Base-by-base conservation (phyloP, 1,140 invertebrate genomes). In the Paraescarpia echinospica region DNA sequence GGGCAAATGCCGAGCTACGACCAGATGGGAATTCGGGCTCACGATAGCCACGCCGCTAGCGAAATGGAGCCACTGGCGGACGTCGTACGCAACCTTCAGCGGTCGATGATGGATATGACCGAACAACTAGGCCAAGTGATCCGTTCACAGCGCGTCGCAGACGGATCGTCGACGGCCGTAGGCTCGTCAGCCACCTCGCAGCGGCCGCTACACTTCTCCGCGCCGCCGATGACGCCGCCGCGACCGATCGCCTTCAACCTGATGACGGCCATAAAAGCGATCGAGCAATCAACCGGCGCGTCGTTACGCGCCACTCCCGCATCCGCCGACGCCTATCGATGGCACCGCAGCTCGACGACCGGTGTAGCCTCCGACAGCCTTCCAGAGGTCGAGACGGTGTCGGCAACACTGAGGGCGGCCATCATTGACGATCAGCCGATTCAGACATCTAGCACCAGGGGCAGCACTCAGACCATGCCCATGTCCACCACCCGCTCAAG, bases 401-500 rank as follows among this genome's bases (percentile, higher is more conserved):
- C 59, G 4, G 18, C 59, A 4, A 31, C 59, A 2, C 22, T 77
- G 59, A 77, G 22, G 27, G 22, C 59, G 22, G 90, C 34, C 18
- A 90, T 90, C 35, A 9, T 90, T 34, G 34, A 35, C 34, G n/a
- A 90, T 90, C 34, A 90, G n/a, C 90, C 18, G 90, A 35, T 90
- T 90, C 35, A 34, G 90, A 35, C 9, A 22, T 18, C 90, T 90
- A 22, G 90, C 90, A 90, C 90, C 90, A 35, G 34, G 35, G 18
- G 90, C 90, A 90, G 4, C 34, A 22, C 1, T 90, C 34, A 41
- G 27, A 41, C 90, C 90, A 18, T 34, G 34, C 27, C 90, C 90
- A 90, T 35, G 34, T 35, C 90, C 90, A 31, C 8, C 59, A 77
- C 59, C 27, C 22, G 59, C 59, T 77, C 59, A 77, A 77, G 59